Percentiles rank a stretch among this genome's conserved stretches.
Conservation (phyloP, 2,113 vertebrate genomes). For the Propithecus coquereli region DNA sequence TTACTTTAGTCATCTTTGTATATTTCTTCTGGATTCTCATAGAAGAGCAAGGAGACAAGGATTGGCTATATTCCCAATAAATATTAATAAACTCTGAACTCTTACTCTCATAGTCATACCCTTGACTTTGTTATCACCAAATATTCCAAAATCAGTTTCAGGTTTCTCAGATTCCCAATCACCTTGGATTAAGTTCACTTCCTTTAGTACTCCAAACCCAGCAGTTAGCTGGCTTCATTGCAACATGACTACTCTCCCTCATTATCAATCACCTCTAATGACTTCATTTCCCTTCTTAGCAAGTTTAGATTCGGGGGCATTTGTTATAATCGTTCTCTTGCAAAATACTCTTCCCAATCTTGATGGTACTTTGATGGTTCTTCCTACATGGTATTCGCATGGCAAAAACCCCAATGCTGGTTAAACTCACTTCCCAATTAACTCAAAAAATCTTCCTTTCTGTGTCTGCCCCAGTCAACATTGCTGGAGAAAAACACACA, state of each 20-base stretch:
- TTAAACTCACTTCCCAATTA: slow-evolving; percentile 32
- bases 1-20: background rate
- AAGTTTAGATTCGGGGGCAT: background rate
- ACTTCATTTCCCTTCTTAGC: background rate
- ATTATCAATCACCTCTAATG: background rate
- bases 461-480: background rate
- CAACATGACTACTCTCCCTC: background rate
- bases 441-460: background rate
- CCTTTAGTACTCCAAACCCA: background rate
- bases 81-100: background rate
- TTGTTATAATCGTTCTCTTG: background rate
- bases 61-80: background rate
- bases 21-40: slow-evolving; percentile 20
- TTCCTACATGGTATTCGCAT: background rate
- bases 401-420: slow-evolving; percentile 18
- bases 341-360: background rate
- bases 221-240: background rate
- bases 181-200: background rate
- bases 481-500: background rate
- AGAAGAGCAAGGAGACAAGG: background rate
- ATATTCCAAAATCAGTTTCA: background rate
- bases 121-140: background rate
- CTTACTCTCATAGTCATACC: background rate
- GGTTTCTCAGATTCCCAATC: background rate
- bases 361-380: background rate